A percentile compares a stretch with the other conserved stretches of the same genome.
Conservation (phyloP, 2,113 vertebrate species). For the Colistium nudipinnis region DNA sequence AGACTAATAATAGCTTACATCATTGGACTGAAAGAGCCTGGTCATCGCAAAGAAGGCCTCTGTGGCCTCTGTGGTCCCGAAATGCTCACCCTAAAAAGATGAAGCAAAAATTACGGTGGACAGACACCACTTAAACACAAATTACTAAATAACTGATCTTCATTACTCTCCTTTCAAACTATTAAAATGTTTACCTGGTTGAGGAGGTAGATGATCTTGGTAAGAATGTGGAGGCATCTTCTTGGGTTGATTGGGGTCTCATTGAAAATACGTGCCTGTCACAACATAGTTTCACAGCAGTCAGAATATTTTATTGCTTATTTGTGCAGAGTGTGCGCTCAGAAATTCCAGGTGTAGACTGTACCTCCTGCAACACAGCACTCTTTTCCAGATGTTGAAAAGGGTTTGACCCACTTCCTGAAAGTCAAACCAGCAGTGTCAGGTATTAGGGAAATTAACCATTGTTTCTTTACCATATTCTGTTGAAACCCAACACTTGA, state of each 20-base stretch:
- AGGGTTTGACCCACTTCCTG: conserved; percentile 96
- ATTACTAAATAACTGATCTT: background rate
- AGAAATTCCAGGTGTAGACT: accelerated
- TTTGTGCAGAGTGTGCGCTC: accelerated
- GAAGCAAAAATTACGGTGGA: accelerated
- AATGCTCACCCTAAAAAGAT: conserved; percentile 89
- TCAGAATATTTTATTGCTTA: accelerated
- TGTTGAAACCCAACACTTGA: background rate
- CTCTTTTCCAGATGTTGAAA: conserved; percentile 99
- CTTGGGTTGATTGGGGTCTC: conserved; percentile 97
- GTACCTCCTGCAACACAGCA: conserved; percentile 96
- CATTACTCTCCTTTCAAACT: accelerated
- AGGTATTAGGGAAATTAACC: background rate
- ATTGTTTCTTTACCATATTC: background rate
- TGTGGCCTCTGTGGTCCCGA: conserved; percentile 95
- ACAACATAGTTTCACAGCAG: background rate
- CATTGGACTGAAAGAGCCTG: conserved; percentile 95
- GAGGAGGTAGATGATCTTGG: conserved; percentile 97
- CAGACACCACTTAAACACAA: background rate
- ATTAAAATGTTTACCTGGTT: conserved; percentile 87
- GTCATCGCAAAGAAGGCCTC: conserved; percentile 99
- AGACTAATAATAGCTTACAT: conserved; percentile 85
- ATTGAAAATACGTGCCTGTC: conserved; percentile 94
- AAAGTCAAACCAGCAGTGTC: conserved; percentile 9
- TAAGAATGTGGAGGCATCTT: conserved; percentile 97